Base-by-base conservation (phyloP, 1,140 invertebrate species). In the Drosophila jambulina region DNA sequence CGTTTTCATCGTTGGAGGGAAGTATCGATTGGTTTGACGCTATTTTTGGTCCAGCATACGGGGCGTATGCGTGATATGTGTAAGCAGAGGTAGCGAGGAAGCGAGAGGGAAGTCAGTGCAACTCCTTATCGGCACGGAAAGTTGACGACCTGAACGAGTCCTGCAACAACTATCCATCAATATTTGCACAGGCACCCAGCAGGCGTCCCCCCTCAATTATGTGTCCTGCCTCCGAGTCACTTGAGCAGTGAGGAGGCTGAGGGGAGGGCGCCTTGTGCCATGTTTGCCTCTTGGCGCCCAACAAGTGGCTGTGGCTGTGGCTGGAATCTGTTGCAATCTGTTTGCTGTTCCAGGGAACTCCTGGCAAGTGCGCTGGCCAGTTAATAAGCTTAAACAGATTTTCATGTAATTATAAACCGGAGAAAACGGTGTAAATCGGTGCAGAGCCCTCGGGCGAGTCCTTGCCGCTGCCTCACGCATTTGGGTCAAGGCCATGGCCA, bases 361-460 rank as follows among this genome's bases (percentile, higher is more conserved):
- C 25, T 38, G 63, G n/a, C n/a, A 42, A 42, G 40, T 19, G n/a
- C 40, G 40, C 12, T 43, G 19, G 19, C 10, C 42, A 25, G 76
- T 80, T 88, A 63, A 80, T 87, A 77, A 77, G 75, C 71, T 68
- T 78, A 69, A 84, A 76, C 75, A 70, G 85, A 85, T 81, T 88
- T 81, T 62, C 69, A 51, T 40, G 81, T 82, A 88, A 90, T 90
- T 81, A 88, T 64, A 68, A 64, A 9, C 23, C 15, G 2, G 74
- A 58, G 78, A 63, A 75, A 84, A 57, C 45, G 46, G 61, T 62
- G 43, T 63, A 48, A 74, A 67, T 32, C 34, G 51, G 60, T 51
- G 74, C 51, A 61, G 25, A 68, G 67, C 58, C 45, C 45, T 45
- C 25, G 45, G 23, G 27, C 21, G 36, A 36, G 43, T 49, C 65